Conservation (phyloP, 1,140 invertebrate species). For the Platyscapa corneri region DNA sequence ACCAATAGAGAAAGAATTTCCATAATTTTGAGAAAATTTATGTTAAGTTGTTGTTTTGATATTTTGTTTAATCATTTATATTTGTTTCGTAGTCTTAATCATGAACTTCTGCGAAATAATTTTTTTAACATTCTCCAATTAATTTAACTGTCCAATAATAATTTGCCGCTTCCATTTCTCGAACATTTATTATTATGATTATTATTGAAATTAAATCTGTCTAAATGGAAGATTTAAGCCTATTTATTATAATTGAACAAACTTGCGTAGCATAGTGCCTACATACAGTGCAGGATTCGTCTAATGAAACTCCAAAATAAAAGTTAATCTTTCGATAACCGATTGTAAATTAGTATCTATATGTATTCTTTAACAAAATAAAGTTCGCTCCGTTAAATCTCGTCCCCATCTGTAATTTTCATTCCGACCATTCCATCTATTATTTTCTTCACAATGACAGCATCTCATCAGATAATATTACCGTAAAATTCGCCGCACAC, state of each 20-base stretch:
- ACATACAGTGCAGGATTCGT: not conserved
- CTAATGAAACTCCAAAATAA: constrained; percentile 5
- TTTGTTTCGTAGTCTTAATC: not conserved
- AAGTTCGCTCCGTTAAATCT: not conserved
- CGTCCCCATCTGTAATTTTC: not conserved
- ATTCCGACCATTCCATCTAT: not conserved
- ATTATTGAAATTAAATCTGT: too few relatives aligned
- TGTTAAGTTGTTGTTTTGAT: not conserved
- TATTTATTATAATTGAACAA: too few relatives aligned
- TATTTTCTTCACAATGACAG: not conserved
- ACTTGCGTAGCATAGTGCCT: too few relatives aligned
- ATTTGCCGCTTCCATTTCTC: not conserved
- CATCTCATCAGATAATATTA: not conserved
- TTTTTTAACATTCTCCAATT: not conserved
- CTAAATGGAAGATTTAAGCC: too few relatives aligned
- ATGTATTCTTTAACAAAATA: not conserved
- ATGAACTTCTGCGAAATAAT: not conserved
- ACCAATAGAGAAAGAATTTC: too few relatives aligned
- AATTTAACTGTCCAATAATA: not conserved
- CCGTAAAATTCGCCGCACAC: not conserved
- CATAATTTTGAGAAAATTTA: too few relatives aligned
- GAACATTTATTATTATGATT: too few relatives aligned
- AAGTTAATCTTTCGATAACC: not conserved
- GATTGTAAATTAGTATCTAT: not conserved
- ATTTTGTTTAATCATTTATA: not conserved